Evolutionary conservation across 2,888 invertebrate species (phyloP), one percentile per base, ranked within the genome.

Genomic region (Drosophila bunnanda): DNA sequence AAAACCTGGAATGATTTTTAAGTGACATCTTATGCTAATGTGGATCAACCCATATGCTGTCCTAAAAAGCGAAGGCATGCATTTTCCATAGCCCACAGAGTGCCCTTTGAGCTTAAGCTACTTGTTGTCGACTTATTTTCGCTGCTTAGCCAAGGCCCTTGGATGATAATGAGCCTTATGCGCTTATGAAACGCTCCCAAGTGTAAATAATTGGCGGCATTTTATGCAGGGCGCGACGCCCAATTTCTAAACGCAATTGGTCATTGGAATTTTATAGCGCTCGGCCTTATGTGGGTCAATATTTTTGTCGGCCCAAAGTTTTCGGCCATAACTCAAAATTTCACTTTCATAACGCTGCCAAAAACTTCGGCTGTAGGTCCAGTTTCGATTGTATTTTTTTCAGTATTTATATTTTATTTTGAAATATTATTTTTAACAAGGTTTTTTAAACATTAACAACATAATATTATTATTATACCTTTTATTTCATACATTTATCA

Each of bases 371-470:
- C n/a, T 20, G 34, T 34, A 34, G 28, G 15, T 44, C 28, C 50
- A 30, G 12, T 64, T 64, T 36, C 65, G n/a, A 64, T 41, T 66
- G 50, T 52, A 52, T 50, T 55, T 70, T 72, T 72, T 89, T 82
- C 84, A 73, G 76, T 89, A 80, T 90, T 81, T 82, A 80, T 91
- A 82, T 84, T 90, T 90, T 91, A 89, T 83, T 90, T 89, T 89
- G 89, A 91, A 91, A 90, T 91, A 89, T 90, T 90, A 90, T 91
- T 91, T 72, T 92, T 92, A 92, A 92, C 92, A 92, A 92, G 86
- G 76, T 91, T 90, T 90, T 92, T 92, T 82, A 90, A 92, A 92
- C 92, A 92, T 92, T 92, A 92, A 92, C 92, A 92, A 92, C 90
- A 91, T 91, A 88, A 88, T 88, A 77, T 81, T 82, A 81, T 80